Evolutionary conservation across 2,113 vertebrate genomes (phyloP), one percentile per base, ranked within the genome.

Genomic region (Neolamprologus variostigma): DNA sequence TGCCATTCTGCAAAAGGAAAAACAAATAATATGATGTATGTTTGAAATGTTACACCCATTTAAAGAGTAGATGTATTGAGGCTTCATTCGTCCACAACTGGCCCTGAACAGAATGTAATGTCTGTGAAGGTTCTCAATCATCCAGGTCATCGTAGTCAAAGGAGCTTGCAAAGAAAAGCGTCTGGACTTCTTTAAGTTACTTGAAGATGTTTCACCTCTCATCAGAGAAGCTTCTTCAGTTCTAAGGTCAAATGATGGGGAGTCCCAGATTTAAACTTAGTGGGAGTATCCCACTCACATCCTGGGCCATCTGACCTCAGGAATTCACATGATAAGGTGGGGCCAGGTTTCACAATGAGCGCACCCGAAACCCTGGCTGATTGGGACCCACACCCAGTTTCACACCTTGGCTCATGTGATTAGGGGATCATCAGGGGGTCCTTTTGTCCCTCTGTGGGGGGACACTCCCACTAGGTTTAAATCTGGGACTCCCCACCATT

Each of bases 391-490:
- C 50, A 53, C 2, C 50, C 50, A n/a, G 50, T 51, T 51, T n/a
- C 50, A 2, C 50, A 51, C 50, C 19, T n/a, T 51, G 17, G 1
- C 5, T n/a, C 50, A n/a, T 5, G 50, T 2, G 2, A 51, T 51
- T n/a, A n/a, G 50, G 3, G 50, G 50, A n/a, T 51, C 17, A 51
- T 51, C 50, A 19, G 17, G 8, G 17, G 17, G 50, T 51, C 17
- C 17, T 51, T 51, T 51, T n/a, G 50, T 51, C 50, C 17, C 2
- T 51, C 50, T 51, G 17, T 1, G 17, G 50, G 45, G 17, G 19
- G 9, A 10, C 0, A 53, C 50, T 53, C 50, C 9, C 19, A 53
- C 9, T 53, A n/a, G n/a, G n/a, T n/a, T n/a, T n/a, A n/a, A n/a
- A n/a, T n/a, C n/a, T n/a, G n/a, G n/a, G n/a, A n/a, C n/a, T n/a